These are phyloP conservation scores for Asteroscopus sphinx DNA, from an alignment of 2,888 invertebrate genomes.

Conservation along the genomic window DNA sequence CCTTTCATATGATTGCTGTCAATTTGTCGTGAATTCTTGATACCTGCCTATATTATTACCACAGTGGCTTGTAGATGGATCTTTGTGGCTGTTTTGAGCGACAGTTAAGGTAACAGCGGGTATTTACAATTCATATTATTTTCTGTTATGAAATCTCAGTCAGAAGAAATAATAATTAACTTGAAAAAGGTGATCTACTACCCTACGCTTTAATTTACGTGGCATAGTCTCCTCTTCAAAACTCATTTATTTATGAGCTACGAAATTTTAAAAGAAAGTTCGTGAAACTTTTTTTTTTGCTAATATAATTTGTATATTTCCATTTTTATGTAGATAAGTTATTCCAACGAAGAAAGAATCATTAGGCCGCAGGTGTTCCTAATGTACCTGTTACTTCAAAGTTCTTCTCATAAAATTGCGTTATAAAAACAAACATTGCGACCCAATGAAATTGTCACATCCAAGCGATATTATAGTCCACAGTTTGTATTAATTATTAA, in stretches of 20 bases:
- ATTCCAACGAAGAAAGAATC: slow-evolving; percentile 52
- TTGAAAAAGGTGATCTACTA: too few species aligned
- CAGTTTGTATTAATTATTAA: too few species aligned
- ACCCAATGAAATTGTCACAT: slow-evolving; percentile 2
- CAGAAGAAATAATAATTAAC: background rate
- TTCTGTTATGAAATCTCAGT: background rate
- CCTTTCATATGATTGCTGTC: slow-evolving; percentile 83
- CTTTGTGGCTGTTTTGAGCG: background rate
- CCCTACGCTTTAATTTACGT: too few species aligned
- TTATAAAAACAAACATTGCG: slow-evolving; percentile 14
- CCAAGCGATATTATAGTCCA: too few species aligned
- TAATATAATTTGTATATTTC: slow-evolving; percentile 30
- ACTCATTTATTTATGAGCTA: too few species aligned
- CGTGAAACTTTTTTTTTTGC: background rate
- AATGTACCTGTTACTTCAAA: slow-evolving; percentile 60
- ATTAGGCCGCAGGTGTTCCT: slow-evolving; percentile 66
- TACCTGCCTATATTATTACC: slow-evolving; percentile 43
- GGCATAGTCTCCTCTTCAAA: too few species aligned
- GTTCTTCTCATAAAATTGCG: slow-evolving; percentile 49
- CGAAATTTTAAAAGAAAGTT: too few species aligned
- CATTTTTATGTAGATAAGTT: slow-evolving; percentile 57
- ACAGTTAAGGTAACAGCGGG: background rate
- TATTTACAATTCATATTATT: background rate
- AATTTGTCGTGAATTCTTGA: slow-evolving; percentile 70
- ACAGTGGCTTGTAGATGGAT: slow-evolving; percentile 8